phyloP scores from a whole-genome alignment of 2,797 vertebrate species.

The Miichthys miiuy region DNA sequence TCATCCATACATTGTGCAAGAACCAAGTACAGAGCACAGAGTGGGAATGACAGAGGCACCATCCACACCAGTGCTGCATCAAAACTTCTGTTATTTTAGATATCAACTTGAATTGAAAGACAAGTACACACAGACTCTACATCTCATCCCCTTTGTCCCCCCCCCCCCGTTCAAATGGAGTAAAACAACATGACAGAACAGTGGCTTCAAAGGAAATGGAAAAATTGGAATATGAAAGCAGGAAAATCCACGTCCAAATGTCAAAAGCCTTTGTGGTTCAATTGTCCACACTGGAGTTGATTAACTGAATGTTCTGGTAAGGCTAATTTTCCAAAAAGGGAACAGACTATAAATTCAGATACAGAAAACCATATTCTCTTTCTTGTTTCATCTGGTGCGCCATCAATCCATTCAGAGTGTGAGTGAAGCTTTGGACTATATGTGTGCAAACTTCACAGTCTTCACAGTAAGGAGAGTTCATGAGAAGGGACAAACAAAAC shows the following conservation, averaged over 20 bases:
- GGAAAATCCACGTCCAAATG: conserved; percentile 22
- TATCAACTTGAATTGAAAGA: background rate
- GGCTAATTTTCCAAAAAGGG: conserved; percentile 25
- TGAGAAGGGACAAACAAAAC: conserved; percentile 31
- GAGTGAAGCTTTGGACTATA: conserved; percentile 18
- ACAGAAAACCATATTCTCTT: conserved; percentile 24
- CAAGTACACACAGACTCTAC: background rate
- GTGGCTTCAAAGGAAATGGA: conserved; percentile 45
- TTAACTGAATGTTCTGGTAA: conserved; percentile 24
- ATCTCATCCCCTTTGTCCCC: conserved; percentile 26
- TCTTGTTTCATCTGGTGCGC: conserved; percentile 46
- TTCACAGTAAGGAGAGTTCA: conserved; percentile 19
- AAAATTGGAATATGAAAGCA: conserved; percentile 34
- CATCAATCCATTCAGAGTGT: background rate
- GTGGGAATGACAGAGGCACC: no score
- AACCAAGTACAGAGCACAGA: no score
- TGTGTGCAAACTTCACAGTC: conserved; percentile 15
- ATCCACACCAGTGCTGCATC: no score
- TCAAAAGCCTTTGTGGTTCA: conserved; percentile 25
- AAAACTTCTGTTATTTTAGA: background rate
- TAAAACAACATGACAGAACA: conserved; percentile 42
- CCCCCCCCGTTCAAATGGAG: conserved; percentile 33
- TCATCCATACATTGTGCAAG: no score
- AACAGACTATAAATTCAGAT: conserved; percentile 27
- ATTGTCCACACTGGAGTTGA: conserved; percentile 33